These are phyloP conservation scores for Noctilio leporinus DNA, from an alignment of 2,113 vertebrate species.

Conservation along the genomic window DNA sequence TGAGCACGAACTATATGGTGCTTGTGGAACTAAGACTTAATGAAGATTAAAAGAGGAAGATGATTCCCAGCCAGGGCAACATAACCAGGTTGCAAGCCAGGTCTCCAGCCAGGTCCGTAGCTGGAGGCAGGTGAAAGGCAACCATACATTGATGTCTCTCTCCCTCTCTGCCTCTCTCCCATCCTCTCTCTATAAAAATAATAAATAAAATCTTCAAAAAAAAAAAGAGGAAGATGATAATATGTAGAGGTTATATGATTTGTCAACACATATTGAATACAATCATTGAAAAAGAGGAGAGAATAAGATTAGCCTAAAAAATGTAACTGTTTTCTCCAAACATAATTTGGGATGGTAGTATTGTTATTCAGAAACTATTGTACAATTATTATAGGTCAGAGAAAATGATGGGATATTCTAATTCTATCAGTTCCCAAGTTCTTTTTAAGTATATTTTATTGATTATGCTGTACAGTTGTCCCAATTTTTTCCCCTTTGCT, in stretches of 20 bases:
- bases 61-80: too few relatives aligned
- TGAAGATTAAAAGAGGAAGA: neutral
- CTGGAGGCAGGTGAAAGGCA: too few relatives aligned
- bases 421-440: too few relatives aligned
- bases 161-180: too few relatives aligned
- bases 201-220: too few relatives aligned
- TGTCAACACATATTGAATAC: neutral
- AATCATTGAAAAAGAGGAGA: neutral
- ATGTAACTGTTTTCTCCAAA: neutral
- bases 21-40: neutral
- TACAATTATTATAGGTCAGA: neutral
- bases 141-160: too few relatives aligned
- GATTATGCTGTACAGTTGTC: too few relatives aligned
- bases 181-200: too few relatives aligned
- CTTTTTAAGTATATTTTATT: too few relatives aligned
- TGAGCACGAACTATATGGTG: neutral
- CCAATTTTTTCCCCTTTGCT: too few relatives aligned
- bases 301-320: neutral
- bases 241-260: neutral
- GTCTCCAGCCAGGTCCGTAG: too few relatives aligned
- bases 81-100: too few relatives aligned
- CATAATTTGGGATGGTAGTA: neutral
- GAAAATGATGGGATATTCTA: neutral
- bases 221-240: neutral
- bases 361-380: neutral